These are phyloP conservation scores for Tenrec ecaudatus DNA, from an alignment of 2,113 vertebrate genomes.

Conservation along the genomic window DNA sequence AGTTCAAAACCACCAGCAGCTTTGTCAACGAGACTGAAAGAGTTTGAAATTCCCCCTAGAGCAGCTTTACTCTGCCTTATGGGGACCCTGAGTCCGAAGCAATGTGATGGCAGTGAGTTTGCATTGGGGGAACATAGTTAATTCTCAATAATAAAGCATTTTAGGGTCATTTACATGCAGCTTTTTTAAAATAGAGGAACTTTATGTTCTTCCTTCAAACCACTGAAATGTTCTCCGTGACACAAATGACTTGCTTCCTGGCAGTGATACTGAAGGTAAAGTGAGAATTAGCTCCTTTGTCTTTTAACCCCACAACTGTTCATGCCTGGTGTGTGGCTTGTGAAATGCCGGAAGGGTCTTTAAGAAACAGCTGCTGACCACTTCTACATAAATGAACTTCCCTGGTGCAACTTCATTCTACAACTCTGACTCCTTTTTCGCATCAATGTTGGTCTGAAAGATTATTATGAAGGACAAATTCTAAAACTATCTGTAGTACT, in stretches of 20 bases:
- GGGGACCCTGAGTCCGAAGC: no score
- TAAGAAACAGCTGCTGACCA: conserved; percentile 33
- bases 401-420: background rate
- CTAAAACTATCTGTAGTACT: conserved; percentile 10
- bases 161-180: background rate
- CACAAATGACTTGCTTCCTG: conserved; percentile 25
- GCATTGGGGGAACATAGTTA: no score
- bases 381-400: conserved; percentile 37
- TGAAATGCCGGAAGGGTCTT: conserved; percentile 54
- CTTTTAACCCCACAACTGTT: conserved; percentile 68
- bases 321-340: conserved; percentile 48
- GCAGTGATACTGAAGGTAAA: conserved; percentile 62
- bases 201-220: background rate
- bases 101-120: no score
- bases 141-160: background rate
- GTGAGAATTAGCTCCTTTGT: conserved; percentile 59
- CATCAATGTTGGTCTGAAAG: conserved; percentile 8
- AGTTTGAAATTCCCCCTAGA: no score
- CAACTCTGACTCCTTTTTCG: background rate
- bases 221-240: background rate
- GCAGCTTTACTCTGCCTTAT: no score
- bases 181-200: no score
- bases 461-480: conserved; percentile 43
- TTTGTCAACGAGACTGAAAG: no score
- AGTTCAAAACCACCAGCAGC: no score